Base-by-base conservation (phyloP, 2,113 vertebrate species). In the Centropus bengalensis region DNA sequence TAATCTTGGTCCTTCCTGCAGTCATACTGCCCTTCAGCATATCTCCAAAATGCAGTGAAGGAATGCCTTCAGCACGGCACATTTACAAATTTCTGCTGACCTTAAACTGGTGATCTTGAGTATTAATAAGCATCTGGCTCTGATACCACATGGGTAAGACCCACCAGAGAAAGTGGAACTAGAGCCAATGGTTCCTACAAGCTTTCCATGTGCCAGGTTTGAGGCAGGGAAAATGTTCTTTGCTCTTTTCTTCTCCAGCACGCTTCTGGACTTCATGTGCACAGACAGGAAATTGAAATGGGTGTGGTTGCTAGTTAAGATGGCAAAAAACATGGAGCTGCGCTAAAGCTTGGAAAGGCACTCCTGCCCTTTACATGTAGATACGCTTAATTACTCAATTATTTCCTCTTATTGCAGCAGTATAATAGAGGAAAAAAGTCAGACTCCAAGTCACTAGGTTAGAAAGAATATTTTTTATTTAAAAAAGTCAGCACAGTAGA, bases 171-270 rank as follows among this genome's bases (percentile, higher is more conserved):
- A 83, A 2, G 6, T 30, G 40, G 19, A 27, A 4, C 3, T 1
- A 8, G 47, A 47, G 1, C 14, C 40, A 24, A 79, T 0, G 36
- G 14, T 45, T 47, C 23, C 64, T 12, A 12, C 13, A 62, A 16
- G 20, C 26, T 14, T 1, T 5, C 15, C 8, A 0, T 2, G 2
- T 2, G 8, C 10, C 59, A 49, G 6, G 7, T n/a, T 9, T 45
- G 55, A n/a, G 14, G 8, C 8, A 36, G 14, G 33, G 18, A 1
- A 14, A 52, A 60, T 5, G 2, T 1, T 0, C 3, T 10, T 23
- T 47, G 18, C 6, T 15, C 20, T 26, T 81, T 23, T 33, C 11
- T 5, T 54, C 67, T 32, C 33, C 32, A 20, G 0, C 0, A 0
- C 40, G 1, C 7, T 67, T 36, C 14, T 36, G 30, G 45, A 19